These are phyloP conservation scores for Temnothorax longispinosus DNA, from an alignment of 1,140 invertebrate species.

Conservation along the genomic window DNA sequence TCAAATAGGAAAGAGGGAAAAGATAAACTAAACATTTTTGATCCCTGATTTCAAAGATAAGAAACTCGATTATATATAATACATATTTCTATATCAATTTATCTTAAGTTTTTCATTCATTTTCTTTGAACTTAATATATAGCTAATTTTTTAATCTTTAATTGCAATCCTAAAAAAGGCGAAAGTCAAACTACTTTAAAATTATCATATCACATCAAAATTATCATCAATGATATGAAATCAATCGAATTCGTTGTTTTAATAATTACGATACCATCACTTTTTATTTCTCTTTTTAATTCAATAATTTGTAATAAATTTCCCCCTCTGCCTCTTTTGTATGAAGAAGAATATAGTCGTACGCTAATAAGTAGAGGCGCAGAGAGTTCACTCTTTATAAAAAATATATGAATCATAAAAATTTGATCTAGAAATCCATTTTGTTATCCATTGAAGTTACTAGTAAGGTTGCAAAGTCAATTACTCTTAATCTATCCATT, in stretches of 20 bases:
- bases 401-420: neutral
- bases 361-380: neutral
- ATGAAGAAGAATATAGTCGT: neutral
- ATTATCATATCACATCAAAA: neutral
- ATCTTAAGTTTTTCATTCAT: neutral
- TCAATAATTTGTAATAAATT: neutral
- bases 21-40: neutral
- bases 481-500: constrained; percentile 3
- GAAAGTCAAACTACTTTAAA: neutral
- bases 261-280: neutral
- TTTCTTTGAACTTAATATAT: neutral
- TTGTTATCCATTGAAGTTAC: neutral
- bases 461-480: neutral
- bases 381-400: neutral
- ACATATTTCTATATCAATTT: neutral
- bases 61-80: neutral
- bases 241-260: neutral
- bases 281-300: neutral
- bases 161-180: neutral
- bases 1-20: neutral
- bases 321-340: neutral
- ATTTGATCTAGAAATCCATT: neutral
- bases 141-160: neutral
- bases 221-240: neutral
- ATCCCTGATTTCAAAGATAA: neutral